A percentile compares a stretch with the other conserved stretches of the same genome.
These are phyloP conservation scores for Temnothorax curvispinosus DNA, from an alignment of 1,140 invertebrate genomes.

Conservation along the genomic window DNA sequence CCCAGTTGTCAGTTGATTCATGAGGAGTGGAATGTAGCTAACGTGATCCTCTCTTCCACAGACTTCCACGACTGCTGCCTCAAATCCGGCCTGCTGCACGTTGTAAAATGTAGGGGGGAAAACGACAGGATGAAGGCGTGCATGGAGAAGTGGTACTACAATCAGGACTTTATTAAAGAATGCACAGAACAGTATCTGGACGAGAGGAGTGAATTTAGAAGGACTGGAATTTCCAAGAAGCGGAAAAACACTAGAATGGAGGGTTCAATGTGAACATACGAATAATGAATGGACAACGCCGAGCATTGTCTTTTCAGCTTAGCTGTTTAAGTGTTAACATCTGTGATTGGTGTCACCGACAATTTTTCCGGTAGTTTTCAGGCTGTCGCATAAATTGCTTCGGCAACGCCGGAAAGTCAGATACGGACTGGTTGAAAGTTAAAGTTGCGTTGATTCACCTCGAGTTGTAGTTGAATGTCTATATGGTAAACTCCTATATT, in stretches of 20 bases:
- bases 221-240: constrained; percentile 90
- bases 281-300: neutral
- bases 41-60: constrained; percentile 17
- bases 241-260: constrained; percentile 30
- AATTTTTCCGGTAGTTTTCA: neutral
- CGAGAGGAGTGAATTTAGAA: constrained; percentile 92
- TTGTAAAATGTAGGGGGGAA: constrained; percentile 90
- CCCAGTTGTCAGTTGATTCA: neutral
- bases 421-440: neutral
- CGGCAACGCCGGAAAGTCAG: neutral
- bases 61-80: constrained; percentile 92
- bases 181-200: constrained; percentile 93
- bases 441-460: neutral
- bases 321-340: neutral
- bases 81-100: constrained; percentile 88
- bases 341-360: neutral
- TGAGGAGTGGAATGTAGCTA: neutral
- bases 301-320: neutral
- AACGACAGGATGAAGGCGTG: constrained; percentile 90
- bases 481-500: neutral
- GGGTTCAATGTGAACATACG: neutral
- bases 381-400: neutral
- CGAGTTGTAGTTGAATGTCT: neutral
- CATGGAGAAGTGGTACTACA: constrained; percentile 90
- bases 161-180: constrained; percentile 90